Percentiles rank a stretch among this genome's conserved stretches.
These are phyloP conservation scores for Diadegma fenestrale DNA, from an alignment of 2,888 invertebrate species.

Conservation along the genomic window DNA sequence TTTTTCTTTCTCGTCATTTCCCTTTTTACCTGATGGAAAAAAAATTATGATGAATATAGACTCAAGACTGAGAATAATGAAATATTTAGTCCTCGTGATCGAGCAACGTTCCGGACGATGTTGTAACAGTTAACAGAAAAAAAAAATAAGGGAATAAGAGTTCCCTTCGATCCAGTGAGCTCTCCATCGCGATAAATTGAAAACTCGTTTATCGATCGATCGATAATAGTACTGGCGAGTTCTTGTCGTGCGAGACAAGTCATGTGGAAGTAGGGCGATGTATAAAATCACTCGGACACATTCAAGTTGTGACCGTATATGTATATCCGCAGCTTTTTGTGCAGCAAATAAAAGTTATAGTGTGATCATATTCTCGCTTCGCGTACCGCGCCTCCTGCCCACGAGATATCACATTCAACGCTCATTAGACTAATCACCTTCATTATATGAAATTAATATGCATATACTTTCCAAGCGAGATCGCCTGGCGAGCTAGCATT, in stretches of 20 bases:
- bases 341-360: conserved; percentile 3
- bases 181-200: conserved; percentile 49
- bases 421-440: conserved; percentile 82
- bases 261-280: conserved; percentile 69
- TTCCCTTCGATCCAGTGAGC: conserved; percentile 12
- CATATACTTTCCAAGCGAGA: conserved; percentile 77
- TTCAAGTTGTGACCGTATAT: background rate
- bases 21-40: background rate
- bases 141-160: conserved; percentile 23
- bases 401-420: conserved; percentile 77
- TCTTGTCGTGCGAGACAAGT: conserved; percentile 64
- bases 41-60: too few relatives aligned
- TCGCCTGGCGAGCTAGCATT: conserved; percentile 72
- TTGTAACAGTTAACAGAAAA: background rate
- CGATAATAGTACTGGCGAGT: conserved; percentile 58
- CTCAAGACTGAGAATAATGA: background rate
- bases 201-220: conserved; percentile 64
- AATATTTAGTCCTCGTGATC: background rate
- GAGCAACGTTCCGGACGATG: background rate
- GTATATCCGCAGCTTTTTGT: background rate
- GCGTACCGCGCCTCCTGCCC: conserved; percentile 42
- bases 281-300: conserved; percentile 15
- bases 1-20: background rate
- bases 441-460: conserved; percentile 82
- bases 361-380: conserved; percentile 9